Conservation (phyloP, 2,113 vertebrate species). For the Salvator merianae region DNA sequence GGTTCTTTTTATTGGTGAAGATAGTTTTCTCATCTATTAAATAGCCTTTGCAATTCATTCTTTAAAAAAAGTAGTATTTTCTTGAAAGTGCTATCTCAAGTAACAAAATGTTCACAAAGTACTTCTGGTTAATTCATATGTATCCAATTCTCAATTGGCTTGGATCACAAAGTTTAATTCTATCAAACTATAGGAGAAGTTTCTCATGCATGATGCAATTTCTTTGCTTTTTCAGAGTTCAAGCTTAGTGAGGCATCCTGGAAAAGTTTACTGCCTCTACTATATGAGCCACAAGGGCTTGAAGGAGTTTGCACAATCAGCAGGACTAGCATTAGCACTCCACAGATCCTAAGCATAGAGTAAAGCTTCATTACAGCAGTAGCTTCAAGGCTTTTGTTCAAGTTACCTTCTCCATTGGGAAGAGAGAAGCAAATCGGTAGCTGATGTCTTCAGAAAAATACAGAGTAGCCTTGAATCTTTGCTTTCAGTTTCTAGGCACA, state of each 20-base stretch:
- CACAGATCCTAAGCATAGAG: constrained; percentile 23
- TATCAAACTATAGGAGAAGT: not conserved
- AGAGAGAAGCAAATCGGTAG: not conserved
- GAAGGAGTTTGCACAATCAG: constrained; percentile 44
- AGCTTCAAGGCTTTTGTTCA: not conserved
- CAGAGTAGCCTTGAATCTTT: not conserved
- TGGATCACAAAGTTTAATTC: constrained; percentile 25
- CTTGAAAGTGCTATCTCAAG: constrained; percentile 5
- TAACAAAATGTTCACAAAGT: constrained; percentile 27
- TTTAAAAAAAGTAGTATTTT: constrained; percentile 27
- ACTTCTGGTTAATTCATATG: constrained; percentile 11
- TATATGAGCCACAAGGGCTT: constrained; percentile 14
- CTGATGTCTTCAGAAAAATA: constrained; percentile 8
- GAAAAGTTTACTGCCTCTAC: constrained; percentile 17
- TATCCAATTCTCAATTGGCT: constrained; percentile 7
- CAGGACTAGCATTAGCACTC: constrained; percentile 24
- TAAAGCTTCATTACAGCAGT: constrained; percentile 13
- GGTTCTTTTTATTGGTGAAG: not conserved
- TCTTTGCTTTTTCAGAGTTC: constrained; percentile 34
- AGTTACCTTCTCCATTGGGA: not conserved
- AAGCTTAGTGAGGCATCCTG: not conserved
- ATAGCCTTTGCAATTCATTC: not conserved
- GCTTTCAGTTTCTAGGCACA: not conserved
- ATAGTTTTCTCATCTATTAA: not conserved
- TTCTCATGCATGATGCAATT: not conserved